phyloP scores from a whole-genome alignment of 92 coral and sea anemone species.

The Epizoanthus stellaris region DNA sequence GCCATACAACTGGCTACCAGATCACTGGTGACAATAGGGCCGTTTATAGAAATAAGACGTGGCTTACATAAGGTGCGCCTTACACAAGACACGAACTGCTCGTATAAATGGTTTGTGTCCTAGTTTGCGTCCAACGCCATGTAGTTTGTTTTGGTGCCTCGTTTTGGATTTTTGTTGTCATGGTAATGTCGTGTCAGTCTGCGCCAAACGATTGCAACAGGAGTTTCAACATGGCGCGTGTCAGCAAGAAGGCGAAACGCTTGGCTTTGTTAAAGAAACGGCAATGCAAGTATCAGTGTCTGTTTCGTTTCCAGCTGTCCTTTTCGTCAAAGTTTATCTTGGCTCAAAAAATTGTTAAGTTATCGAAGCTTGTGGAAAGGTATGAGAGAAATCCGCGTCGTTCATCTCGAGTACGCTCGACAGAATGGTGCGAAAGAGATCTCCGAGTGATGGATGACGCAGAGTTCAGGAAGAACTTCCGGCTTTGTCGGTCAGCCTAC shows the following conservation, averaged over 20 bases:
- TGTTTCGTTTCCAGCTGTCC: neutral
- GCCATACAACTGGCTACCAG: no score
- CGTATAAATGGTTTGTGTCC: no score
- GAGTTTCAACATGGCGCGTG: no score
- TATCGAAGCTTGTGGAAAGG: neutral
- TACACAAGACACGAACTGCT: no score
- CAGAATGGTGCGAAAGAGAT: conserved; percentile 51
- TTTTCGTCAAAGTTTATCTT: neutral
- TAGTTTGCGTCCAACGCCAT: neutral
- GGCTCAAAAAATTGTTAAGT: neutral
- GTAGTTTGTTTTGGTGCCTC: conserved; percentile 4
- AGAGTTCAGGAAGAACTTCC: conserved; percentile 45
- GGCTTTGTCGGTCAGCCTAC: conserved; percentile 45
- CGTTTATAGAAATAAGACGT: no score
- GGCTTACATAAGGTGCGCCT: no score
- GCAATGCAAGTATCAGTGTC: neutral
- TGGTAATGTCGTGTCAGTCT: neutral
- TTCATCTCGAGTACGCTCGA: conserved; percentile 16
- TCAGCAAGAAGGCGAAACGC: neutral
- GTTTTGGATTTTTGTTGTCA: neutral
- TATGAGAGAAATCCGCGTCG: conserved; percentile 28
- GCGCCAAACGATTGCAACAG: neutral
- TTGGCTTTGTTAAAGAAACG: neutral
- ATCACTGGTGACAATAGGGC: no score
- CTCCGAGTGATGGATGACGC: conserved; percentile 31